Evolutionary conservation across 2,113 vertebrate genomes (phyloP).

Genomic region (Sylvia atricapilla): DNA sequence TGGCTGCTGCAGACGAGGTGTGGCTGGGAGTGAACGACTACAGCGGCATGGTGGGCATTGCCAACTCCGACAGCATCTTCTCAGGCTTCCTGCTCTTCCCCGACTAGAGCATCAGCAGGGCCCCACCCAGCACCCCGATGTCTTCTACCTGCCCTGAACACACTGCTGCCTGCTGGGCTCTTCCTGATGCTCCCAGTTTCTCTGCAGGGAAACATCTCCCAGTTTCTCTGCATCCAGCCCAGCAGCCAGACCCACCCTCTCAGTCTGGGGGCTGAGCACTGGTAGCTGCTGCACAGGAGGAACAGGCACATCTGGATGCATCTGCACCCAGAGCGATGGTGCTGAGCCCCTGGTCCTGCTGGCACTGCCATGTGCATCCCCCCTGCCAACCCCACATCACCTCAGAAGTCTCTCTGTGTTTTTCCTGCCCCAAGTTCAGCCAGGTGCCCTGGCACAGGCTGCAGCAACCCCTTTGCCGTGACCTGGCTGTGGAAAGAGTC

Average conservation of each 20-base stretch:
- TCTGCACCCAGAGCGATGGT: neutral
- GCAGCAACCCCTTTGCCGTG: neutral
- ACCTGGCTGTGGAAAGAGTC: neutral
- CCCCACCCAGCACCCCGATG: rapidly evolving
- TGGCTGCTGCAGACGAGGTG: slow-evolving; percentile 58
- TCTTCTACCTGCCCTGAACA: neutral
- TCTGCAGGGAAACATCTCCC: neutral
- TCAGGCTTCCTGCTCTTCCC: slow-evolving; percentile 83
- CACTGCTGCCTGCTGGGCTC: neutral
- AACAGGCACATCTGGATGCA: neutral
- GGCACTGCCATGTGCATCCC: rapidly evolving
- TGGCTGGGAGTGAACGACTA: slow-evolving; percentile 78
- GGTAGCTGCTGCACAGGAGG: rapidly evolving
- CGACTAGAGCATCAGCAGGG: slow-evolving; percentile 53
- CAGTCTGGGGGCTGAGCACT: neutral
- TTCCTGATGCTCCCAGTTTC: neutral
- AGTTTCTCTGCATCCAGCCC: neutral
- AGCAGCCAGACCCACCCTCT: neutral
- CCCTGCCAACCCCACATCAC: neutral
- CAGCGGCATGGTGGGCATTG: slow-evolving; percentile 75
- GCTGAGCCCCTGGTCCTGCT: neutral
- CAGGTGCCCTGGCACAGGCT: neutral
- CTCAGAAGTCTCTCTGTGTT: neutral
- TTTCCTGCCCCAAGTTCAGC: neutral
- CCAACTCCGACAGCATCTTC: slow-evolving; percentile 75